Evolutionary conservation across 1,140 invertebrate genomes (phyloP).

Genomic region (Capitella teleta): DNA sequence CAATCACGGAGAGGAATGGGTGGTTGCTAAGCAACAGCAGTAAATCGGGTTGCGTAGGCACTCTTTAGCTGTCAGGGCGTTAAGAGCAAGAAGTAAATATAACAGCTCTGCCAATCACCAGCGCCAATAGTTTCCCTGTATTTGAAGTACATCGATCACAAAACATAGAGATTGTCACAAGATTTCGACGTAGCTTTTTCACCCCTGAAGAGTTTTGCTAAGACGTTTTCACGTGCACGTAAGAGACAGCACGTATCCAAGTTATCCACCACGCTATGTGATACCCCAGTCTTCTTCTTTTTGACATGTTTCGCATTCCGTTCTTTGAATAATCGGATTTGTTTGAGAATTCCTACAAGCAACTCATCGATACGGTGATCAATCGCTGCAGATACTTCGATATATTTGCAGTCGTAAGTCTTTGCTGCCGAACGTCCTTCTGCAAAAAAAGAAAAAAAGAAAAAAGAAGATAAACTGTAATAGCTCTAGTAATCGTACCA

Average conservation of each 20-base stretch:
- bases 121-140: too few relatives aligned
- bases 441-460: too few relatives aligned
- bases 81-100: too few relatives aligned
- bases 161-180: slow-evolving; percentile 5
- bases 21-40: too few relatives aligned
- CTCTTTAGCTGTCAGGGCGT: too few relatives aligned
- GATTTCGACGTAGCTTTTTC: not conserved
- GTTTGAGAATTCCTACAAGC: slow-evolving; percentile 59
- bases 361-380: slow-evolving; percentile 72
- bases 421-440: slow-evolving; percentile 47
- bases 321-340: slow-evolving; percentile 34
- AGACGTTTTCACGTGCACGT: not conserved
- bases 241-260: slow-evolving; percentile 2
- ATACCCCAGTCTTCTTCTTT: not conserved
- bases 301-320: not conserved
- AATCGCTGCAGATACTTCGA: slow-evolving; percentile 67
- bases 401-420: slow-evolving; percentile 63
- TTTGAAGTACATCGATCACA: too few relatives aligned
- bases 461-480: too few relatives aligned
- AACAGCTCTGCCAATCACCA: too few relatives aligned
- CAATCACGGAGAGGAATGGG: too few relatives aligned
- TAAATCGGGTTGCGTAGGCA: too few relatives aligned
- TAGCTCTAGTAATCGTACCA: too few relatives aligned
- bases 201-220: not conserved
- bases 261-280: not conserved